Evolutionary conservation across 2,113 vertebrate species (phyloP), one percentile per base, ranked within the genome.

Genomic region (Lepidothrix coronata): DNA sequence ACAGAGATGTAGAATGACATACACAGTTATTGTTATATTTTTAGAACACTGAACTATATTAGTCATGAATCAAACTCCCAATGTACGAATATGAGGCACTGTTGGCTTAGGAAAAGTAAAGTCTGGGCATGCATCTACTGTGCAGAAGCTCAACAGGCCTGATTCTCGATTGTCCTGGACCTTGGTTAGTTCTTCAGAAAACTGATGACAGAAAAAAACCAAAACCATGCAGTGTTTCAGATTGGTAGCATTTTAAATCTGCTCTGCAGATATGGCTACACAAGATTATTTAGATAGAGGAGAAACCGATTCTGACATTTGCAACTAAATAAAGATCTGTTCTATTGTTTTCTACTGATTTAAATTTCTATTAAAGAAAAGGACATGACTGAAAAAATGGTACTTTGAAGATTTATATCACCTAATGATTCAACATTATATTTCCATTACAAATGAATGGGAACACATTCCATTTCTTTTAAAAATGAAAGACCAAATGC

Each of bases 341-440:
- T 87, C 52, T 68, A 71, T 91, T 93, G 87, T 89, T 91, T 87
- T 87, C 77, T 68, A 85, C 73, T 65, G 73, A 85, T 95, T 90
- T 86, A 93, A 94, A 95, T 91, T 93, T 82, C 77, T 87, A 94
- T 85, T 94, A 89, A 95, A 86, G 58, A 76, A 94, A 92, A 92
- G 82, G 54, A 95, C 81, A 94, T 43, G 30, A 88, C 74, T 95
- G 81, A 96, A 94, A 97, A 95, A 87, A 89, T 14, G 41, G 28
- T 61, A 58, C 89, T 95, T 89, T 49, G 91, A 92, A 91, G 93
- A 96, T 95, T 95, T 92, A 85, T 87, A 91, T 95, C 86, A 95
- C 70, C 70, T 95, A 94, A 97, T 87, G 94, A 95, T 95, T 95
- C 89, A 89, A 92, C 81, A 87, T 95, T 94, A 95, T 89, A 96